Percentiles rank a stretch among this genome's conserved stretches.
These are phyloP conservation scores for Calyptommatus sinebrachiatus DNA, from an alignment of 2,113 vertebrate genomes.

Conservation along the genomic window DNA sequence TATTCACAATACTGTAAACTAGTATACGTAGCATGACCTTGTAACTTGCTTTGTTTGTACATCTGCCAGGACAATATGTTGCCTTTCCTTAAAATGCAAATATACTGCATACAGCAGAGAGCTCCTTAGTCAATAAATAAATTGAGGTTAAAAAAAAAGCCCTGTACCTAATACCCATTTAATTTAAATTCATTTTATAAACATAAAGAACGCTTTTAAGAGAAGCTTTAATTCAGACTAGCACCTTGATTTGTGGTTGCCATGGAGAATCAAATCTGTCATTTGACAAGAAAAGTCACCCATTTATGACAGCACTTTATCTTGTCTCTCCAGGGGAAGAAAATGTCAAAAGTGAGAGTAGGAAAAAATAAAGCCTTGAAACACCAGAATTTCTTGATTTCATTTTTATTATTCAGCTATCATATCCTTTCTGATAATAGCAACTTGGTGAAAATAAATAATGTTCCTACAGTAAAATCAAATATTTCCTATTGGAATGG, in stretches of 20 bases:
- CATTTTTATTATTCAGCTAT: conserved; percentile 89
- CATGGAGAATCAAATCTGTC: conserved; percentile 90
- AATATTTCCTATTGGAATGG: conserved; percentile 87
- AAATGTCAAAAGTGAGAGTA: conserved; percentile 89
- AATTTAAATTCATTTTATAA: conserved; percentile 87
- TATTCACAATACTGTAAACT: conserved; percentile 73
- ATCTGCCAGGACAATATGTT: conserved; percentile 80
- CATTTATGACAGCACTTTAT: conserved; percentile 90
- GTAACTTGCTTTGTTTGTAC: conserved; percentile 80
- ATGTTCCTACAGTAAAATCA: conserved; percentile 85
- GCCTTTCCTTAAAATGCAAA: conserved; percentile 81
- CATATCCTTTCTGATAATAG: conserved; percentile 88
- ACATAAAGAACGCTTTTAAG: conserved; percentile 85
- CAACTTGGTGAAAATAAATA: conserved; percentile 87
- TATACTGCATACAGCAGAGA: conserved; percentile 63
- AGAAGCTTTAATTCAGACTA: conserved; percentile 86
- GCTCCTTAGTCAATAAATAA: conserved; percentile 80
- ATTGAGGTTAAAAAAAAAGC: conserved; percentile 71
- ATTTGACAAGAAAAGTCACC: conserved; percentile 90
- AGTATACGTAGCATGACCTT: conserved; percentile 74
- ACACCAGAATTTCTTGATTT: conserved; percentile 88
- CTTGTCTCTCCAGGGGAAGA: conserved; percentile 88
- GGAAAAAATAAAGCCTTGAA: conserved; percentile 85
- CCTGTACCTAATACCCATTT: conserved; percentile 83
- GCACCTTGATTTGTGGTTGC: conserved; percentile 88